Conservation (phyloP, 2,888 invertebrate genomes). For the Chrysolina oricalcia region DNA sequence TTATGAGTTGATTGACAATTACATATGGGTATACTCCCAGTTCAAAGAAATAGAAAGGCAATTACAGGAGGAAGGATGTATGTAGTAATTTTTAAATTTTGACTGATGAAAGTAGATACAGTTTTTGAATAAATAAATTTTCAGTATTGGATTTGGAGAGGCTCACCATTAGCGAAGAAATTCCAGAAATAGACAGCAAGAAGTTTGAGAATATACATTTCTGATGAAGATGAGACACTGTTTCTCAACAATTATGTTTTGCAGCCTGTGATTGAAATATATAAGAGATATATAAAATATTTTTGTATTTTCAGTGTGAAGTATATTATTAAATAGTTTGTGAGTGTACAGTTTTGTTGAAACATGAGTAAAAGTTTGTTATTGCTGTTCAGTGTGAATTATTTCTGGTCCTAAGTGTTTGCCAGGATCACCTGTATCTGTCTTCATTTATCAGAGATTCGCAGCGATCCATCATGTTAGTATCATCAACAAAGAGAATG, state of each 20-base stretch:
- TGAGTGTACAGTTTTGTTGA: not conserved
- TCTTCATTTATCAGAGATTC: too few species aligned
- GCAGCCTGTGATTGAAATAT: conserved; percentile 4
- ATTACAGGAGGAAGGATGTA: conserved; percentile 53
- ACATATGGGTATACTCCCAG: conserved; percentile 59
- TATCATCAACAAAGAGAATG: too few species aligned
- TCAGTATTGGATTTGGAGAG: conserved; percentile 54
- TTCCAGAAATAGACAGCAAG: conserved; percentile 49
- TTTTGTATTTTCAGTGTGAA: conserved; percentile 4
- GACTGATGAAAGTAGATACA: too few species aligned
- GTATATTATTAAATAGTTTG: conserved; percentile 4
- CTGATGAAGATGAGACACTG: conserved; percentile 26
- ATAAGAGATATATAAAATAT: conserved; percentile 4
- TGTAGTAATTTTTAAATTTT: conserved; percentile 25
- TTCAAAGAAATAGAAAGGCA: conserved; percentile 61
- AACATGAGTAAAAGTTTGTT: not conserved
- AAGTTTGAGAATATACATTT: conserved; percentile 51
- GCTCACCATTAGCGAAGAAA: conserved; percentile 58
- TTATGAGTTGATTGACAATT: conserved; percentile 61
- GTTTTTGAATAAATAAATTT: conserved; percentile 39
- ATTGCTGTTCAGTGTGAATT: not conserved
- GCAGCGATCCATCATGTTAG: too few species aligned
- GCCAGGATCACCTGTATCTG: too few species aligned
- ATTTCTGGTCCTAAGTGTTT: not conserved
- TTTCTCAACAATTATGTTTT: not conserved